A percentile compares a stretch with the other conserved stretches of the same genome.
Evolutionary conservation across 2,797 vertebrate genomes (phyloP).

Genomic region (Rhodeus uyekii): DNA sequence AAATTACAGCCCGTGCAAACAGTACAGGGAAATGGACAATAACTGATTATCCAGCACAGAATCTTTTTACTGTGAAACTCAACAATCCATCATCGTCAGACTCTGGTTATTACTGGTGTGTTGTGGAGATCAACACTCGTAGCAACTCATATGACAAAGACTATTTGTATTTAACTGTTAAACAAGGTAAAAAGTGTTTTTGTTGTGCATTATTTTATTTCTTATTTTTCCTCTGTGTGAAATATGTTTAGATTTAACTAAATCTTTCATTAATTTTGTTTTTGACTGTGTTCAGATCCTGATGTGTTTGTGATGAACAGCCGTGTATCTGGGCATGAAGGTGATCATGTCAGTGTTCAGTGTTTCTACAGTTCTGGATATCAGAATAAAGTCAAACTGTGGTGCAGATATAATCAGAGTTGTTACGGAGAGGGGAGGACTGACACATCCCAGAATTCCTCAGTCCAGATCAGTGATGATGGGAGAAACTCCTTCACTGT

Average conservation of each 20-base stretch:
- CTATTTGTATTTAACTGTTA: slow-evolving; percentile 20
- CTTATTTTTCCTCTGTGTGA: background rate
- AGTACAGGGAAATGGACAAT: slow-evolving; percentile 10
- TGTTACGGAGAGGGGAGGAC: slow-evolving; percentile 35
- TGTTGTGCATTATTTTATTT: background rate
- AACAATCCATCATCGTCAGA: background rate
- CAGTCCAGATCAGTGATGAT: slow-evolving; percentile 49
- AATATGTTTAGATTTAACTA: background rate
- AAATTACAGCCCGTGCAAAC: slow-evolving; percentile 2
- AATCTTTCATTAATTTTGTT: background rate
- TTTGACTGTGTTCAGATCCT: slow-evolving; percentile 35
- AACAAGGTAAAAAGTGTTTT: slow-evolving; percentile 22
- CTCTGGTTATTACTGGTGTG: slow-evolving; percentile 37
- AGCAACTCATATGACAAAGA: background rate
- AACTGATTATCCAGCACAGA: slow-evolving; percentile 26
- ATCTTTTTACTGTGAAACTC: slow-evolving; percentile 48
- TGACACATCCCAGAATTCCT: slow-evolving; percentile 40
- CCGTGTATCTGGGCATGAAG: slow-evolving; percentile 40
- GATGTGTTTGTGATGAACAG: slow-evolving; percentile 31
- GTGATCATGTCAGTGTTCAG: slow-evolving; percentile 40
- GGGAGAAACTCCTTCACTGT: slow-evolving; percentile 36
- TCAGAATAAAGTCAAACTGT: slow-evolving; percentile 28
- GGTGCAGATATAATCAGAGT: slow-evolving; percentile 7
- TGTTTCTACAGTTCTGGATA: slow-evolving; percentile 60
- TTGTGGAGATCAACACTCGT: background rate